Evolutionary conservation across 1,140 invertebrate species (phyloP).

Genomic region (Callitettix versicolor): DNA sequence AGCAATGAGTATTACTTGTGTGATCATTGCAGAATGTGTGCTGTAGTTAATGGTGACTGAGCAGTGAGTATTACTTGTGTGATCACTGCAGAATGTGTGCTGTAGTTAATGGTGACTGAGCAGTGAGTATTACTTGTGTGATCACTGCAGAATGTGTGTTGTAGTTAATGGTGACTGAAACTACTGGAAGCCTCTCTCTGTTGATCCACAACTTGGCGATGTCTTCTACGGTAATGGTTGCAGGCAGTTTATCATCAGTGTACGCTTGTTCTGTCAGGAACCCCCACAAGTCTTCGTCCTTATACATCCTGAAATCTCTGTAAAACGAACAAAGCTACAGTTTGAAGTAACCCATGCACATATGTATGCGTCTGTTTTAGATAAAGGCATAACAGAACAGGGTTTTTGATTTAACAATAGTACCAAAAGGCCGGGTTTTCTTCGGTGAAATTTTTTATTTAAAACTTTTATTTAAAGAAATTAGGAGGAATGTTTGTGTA

Average conservation of each 20-base stretch:
- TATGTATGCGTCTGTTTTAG: not conserved
- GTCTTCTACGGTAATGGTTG: conserved; percentile 46
- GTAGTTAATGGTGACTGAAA: conserved; percentile 62
- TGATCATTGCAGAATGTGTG: too few relatives aligned
- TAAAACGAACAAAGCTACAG: conserved; percentile 12
- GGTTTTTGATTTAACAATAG: too few relatives aligned
- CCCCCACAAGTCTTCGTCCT: conserved; percentile 69
- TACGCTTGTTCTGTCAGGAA: conserved; percentile 55
- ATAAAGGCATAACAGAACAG: not conserved
- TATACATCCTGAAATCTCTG: conserved; percentile 62
- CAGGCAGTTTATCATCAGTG: conserved; percentile 42
- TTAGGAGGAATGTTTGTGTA: too few relatives aligned
- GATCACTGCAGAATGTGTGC: too few relatives aligned
- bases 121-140: conserved; percentile 60
- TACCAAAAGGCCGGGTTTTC: too few relatives aligned
- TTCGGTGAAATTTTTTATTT: too few relatives aligned
- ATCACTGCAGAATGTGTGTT: conserved; percentile 46
- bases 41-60: too few relatives aligned
- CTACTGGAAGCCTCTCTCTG: conserved; percentile 67
- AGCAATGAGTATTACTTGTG: too few relatives aligned
- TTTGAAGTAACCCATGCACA: not conserved
- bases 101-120: too few relatives aligned
- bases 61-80: too few relatives aligned
- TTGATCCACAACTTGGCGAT: conserved; percentile 71
- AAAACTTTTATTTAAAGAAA: too few relatives aligned